Conservation (phyloP, 2,888 invertebrate genomes). For the Vanessa cardui region DNA sequence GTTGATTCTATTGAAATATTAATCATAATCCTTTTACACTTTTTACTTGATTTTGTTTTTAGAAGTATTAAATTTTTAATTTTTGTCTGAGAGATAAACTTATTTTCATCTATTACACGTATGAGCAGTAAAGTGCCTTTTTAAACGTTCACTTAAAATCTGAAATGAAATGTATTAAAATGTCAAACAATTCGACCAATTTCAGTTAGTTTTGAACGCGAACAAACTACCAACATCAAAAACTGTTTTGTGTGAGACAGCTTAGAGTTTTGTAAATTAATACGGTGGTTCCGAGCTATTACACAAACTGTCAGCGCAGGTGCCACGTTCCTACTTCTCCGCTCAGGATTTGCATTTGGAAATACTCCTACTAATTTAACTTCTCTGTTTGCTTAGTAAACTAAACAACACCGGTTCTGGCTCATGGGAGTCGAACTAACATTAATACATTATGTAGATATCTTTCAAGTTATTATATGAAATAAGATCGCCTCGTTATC, state of each 20-base stretch:
- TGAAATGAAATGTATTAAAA: slow-evolving; percentile 2
- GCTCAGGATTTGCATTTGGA: slow-evolving; percentile 72
- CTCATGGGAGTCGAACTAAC: slow-evolving; percentile 51
- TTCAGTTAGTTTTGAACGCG: slow-evolving; percentile 46
- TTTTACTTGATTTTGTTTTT: too few relatives aligned
- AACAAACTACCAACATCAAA: slow-evolving; percentile 62
- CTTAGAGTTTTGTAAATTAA: slow-evolving; percentile 78
- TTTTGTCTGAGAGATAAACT: too few relatives aligned
- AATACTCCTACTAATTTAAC: slow-evolving; percentile 76
- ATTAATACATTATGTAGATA: slow-evolving; percentile 39
- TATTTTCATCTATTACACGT: too few relatives aligned
- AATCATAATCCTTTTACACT: background rate
- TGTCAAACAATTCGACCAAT: slow-evolving; percentile 32
- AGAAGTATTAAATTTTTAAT: too few relatives aligned
- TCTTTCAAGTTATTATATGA: slow-evolving; percentile 32
- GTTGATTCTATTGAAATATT: background rate
- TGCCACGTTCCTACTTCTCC: slow-evolving; percentile 62
- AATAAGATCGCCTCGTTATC: slow-evolving; percentile 15
- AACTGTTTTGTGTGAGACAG: slow-evolving; percentile 70
- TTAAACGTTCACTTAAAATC: background rate
- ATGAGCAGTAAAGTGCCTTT: background rate
- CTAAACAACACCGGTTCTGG: slow-evolving; percentile 60
- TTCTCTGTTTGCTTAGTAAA: slow-evolving; percentile 68
- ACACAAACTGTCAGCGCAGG: slow-evolving; percentile 79
- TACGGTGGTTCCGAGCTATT: slow-evolving; percentile 78